phyloP scores from a whole-genome alignment of 2,888 invertebrate genomes.

The Volucella inflata region DNA sequence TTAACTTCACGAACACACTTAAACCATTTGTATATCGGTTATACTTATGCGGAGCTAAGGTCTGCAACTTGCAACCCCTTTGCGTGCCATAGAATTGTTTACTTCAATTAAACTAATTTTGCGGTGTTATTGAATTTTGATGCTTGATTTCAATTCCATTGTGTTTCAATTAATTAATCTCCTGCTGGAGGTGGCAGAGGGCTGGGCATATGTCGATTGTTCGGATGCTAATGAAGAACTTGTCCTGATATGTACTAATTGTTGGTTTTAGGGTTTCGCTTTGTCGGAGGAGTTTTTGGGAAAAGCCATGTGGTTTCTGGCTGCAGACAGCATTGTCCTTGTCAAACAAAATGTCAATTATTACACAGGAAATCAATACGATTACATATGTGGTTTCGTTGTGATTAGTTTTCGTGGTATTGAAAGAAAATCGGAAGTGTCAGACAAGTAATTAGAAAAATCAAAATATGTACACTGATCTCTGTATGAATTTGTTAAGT shows the following conservation, averaged over 20 bases:
- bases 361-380: no score
- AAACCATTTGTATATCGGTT: no score
- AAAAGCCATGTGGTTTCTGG: no score
- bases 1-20: background rate
- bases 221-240: constrained; percentile 10
- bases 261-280: background rate
- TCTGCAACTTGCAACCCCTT: background rate
- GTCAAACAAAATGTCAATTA: constrained; percentile 3
- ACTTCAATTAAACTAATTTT: constrained; percentile 58
- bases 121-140: constrained; percentile 44
- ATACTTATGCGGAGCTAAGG: no score
- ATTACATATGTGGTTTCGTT: no score
- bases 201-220: background rate
- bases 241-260: constrained; percentile 14
- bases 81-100: constrained; percentile 28
- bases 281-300: background rate
- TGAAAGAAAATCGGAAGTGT: no score
- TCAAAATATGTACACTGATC: no score
- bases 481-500: no score
- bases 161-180: constrained; percentile 53
- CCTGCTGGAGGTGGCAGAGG: background rate
- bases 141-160: constrained; percentile 51
- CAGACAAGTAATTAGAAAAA: no score
- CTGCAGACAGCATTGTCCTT: background rate
- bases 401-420: no score